These are phyloP conservation scores for Hypsibius dujardini DNA, from an alignment of 1,140 invertebrate species.

Conservation along the genomic window DNA sequence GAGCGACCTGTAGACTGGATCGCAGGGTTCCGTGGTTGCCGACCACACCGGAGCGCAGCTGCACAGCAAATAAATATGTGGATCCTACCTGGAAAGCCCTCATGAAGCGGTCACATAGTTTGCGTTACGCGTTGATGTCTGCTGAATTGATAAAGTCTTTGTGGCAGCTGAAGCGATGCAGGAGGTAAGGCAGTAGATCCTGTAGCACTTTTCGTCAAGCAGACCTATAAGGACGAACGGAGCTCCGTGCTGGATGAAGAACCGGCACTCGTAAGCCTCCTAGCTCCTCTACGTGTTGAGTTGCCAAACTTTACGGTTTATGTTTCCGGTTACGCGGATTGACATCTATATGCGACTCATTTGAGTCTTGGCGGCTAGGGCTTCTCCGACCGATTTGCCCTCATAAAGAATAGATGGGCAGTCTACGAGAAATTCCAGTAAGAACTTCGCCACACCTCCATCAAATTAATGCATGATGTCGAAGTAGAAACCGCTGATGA, in stretches of 20 bases:
- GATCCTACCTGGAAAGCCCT: neutral
- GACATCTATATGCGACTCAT: neutral
- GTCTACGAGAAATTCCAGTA: too few relatives aligned
- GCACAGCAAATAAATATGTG: too few relatives aligned
- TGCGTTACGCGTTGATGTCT: neutral
- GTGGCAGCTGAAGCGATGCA: neutral
- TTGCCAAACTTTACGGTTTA: neutral
- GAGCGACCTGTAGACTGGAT: too few relatives aligned
- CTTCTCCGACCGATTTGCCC: too few relatives aligned
- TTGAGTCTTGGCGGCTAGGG: neutral
- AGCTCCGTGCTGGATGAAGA: neutral
- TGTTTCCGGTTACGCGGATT: neutral
- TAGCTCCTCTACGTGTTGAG: neutral
- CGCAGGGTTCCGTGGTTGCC: too few relatives aligned
- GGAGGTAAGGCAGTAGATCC: neutral
- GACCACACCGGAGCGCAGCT: too few relatives aligned
- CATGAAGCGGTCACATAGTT: neutral
- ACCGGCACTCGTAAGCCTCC: neutral
- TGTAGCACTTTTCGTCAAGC: neutral
- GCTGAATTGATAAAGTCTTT: neutral
- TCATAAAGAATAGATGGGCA: neutral
- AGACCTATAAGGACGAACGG: neutral
- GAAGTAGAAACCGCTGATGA: neutral
- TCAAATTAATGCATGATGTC: conserved; percentile 6
- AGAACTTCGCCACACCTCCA: conserved; percentile 1